phyloP scores from a whole-genome alignment of 92 coral and sea anemone genomes.

The Epizoanthus scotinus region DNA sequence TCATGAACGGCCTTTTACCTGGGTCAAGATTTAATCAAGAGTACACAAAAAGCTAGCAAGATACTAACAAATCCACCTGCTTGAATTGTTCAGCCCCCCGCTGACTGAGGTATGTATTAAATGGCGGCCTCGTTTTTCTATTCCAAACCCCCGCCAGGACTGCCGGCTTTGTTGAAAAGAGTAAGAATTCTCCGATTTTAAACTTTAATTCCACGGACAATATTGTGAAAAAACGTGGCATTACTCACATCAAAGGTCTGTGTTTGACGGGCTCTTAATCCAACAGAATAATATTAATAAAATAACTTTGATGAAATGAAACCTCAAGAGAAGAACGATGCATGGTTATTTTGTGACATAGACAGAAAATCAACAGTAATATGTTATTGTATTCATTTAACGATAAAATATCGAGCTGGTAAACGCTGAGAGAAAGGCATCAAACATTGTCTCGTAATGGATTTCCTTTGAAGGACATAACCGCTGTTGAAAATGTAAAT shows the following conservation, averaged over 20 bases:
- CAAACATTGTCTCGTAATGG: no score
- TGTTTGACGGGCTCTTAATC: neutral
- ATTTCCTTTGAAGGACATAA: no score
- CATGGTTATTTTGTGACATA: neutral
- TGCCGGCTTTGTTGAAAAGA: neutral
- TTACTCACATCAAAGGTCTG: neutral
- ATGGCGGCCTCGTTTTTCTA: neutral
- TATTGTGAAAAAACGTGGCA: slow-evolving; percentile 16
- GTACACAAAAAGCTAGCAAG: neutral
- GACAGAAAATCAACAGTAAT: neutral
- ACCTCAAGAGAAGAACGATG: neutral
- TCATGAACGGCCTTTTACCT: no score
- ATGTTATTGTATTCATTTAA: neutral
- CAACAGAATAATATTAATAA: slow-evolving; percentile 16
- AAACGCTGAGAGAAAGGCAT: no score
- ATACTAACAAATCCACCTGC: slow-evolving; percentile 18
- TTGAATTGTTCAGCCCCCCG: neutral
- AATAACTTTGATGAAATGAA: neutral
- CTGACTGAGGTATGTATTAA: slow-evolving; percentile 4
- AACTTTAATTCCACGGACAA: slow-evolving; percentile 17
- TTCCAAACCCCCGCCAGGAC: slow-evolving; percentile 26
- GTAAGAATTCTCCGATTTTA: slow-evolving; percentile 24
- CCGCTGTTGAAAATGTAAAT: no score
- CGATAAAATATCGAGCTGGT: no score
- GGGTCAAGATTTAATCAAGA: neutral